A percentile compares a stretch with the other conserved stretches of the same genome.
Evolutionary conservation across 2,888 invertebrate species (phyloP).

Genomic region (Hymenopus coronatus): DNA sequence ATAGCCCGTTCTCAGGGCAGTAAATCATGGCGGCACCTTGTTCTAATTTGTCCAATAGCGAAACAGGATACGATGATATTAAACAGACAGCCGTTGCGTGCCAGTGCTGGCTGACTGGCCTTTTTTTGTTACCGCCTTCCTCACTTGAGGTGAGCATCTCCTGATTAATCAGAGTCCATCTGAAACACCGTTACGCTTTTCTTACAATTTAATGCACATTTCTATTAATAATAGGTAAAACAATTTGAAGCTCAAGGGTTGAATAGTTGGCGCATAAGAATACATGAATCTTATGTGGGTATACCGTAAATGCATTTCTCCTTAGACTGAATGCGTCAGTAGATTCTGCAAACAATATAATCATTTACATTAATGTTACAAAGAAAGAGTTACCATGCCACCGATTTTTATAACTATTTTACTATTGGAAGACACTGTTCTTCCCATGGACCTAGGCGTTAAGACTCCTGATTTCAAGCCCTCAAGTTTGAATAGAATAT

Average conservation of each 20-base stretch:
- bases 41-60: constrained; percentile 3
- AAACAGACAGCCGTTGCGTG: constrained; percentile 9
- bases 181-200: neutral
- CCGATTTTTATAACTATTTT: no score
- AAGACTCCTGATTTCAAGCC: no score
- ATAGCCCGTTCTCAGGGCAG: neutral
- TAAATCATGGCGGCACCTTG: constrained; percentile 6
- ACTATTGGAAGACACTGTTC: no score
- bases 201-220: neutral
- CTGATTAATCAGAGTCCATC: neutral
- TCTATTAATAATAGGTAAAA: neutral
- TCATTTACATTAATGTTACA: no score
- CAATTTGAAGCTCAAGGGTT: neutral
- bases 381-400: no score
- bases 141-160: neutral
- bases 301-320: no score
- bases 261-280: no score
- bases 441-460: no score
- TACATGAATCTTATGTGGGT: no score
- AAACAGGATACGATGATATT: constrained; percentile 17
- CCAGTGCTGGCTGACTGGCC: neutral
- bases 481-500: no score
- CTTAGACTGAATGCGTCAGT: no score
- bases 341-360: no score
- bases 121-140: neutral